phyloP scores from a whole-genome alignment of 2,888 invertebrate species.

The Ommatoiulus sabulosus region DNA sequence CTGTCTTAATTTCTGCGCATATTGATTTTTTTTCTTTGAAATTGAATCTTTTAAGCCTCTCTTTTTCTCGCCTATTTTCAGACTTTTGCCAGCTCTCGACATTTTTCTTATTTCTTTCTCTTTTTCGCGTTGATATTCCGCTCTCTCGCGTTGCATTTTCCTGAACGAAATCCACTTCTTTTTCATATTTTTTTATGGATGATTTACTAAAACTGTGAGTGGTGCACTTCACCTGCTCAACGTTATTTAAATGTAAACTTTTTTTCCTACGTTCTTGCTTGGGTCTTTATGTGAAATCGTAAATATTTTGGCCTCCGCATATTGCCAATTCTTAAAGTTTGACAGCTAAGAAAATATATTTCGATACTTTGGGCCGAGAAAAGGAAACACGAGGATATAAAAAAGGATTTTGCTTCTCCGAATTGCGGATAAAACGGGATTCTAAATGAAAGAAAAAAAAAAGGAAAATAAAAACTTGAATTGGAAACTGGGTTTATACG shows the following conservation, averaged over 20 bases:
- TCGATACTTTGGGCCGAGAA: background rate
- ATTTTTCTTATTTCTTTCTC: background rate
- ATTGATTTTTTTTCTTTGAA: background rate
- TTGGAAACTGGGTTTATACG: too few species aligned
- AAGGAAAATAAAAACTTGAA: too few species aligned
- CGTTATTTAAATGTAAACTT: constrained; percentile 1
- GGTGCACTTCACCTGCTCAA: background rate
- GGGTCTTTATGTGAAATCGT: background rate
- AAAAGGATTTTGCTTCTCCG: background rate
- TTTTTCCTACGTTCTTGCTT: background rate
- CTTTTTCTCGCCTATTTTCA: background rate
- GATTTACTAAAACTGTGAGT: constrained; percentile 6
- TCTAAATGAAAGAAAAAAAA: background rate
- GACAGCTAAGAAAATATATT: constrained; percentile 20
- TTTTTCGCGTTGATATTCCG: too few species aligned
- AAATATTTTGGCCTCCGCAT: background rate
- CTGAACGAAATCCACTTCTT: background rate
- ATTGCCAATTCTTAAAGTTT: constrained; percentile 5
- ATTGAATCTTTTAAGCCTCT: background rate
- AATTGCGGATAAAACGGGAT: background rate
- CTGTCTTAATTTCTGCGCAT: background rate
- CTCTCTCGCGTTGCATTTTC: background rate
- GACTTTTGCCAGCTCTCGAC: background rate
- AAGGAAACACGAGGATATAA: background rate
- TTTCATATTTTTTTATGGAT: constrained; percentile 8